phyloP scores from a whole-genome alignment of 2,888 invertebrate species.

The Hedychridium roseum region DNA sequence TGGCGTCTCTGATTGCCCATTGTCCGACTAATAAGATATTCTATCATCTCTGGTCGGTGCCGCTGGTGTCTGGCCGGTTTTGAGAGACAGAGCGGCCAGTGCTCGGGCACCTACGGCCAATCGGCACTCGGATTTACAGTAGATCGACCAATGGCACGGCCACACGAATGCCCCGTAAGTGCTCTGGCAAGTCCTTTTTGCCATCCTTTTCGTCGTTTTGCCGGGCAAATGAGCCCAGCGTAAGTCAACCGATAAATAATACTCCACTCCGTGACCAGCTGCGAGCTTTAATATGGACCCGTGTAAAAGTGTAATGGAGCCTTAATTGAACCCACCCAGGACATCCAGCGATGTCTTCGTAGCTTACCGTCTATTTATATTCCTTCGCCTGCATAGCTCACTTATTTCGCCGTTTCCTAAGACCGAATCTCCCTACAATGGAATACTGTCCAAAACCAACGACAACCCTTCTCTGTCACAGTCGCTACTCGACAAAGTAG shows the following conservation, averaged over 20 bases:
- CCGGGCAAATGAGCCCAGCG: slow-evolving; percentile 50
- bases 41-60: slow-evolving; percentile 48
- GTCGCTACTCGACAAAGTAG: no score
- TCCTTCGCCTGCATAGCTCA: slow-evolving; percentile 18
- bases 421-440: no score
- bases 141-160: slow-evolving; percentile 37
- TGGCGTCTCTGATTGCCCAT: slow-evolving; percentile 60
- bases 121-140: slow-evolving; percentile 40
- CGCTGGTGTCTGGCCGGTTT: slow-evolving; percentile 37
- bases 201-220: slow-evolving; percentile 28
- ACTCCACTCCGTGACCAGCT: slow-evolving; percentile 45
- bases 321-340: slow-evolving; percentile 51
- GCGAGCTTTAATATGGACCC: slow-evolving; percentile 45
- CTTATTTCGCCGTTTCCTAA: no score
- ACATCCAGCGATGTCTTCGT: slow-evolving; percentile 37
- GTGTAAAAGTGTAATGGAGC: slow-evolving; percentile 48
- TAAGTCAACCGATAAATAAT: slow-evolving; percentile 57
- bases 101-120: slow-evolving; percentile 40
- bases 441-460: no score
- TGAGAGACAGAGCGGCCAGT: slow-evolving; percentile 28
- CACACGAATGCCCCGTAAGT: slow-evolving; percentile 20
- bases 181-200: slow-evolving; percentile 27
- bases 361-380: slow-evolving; percentile 40
- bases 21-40: slow-evolving; percentile 62
- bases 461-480: no score